phyloP scores from a whole-genome alignment of 2,888 invertebrate genomes.

The Incurvaria masculella region DNA sequence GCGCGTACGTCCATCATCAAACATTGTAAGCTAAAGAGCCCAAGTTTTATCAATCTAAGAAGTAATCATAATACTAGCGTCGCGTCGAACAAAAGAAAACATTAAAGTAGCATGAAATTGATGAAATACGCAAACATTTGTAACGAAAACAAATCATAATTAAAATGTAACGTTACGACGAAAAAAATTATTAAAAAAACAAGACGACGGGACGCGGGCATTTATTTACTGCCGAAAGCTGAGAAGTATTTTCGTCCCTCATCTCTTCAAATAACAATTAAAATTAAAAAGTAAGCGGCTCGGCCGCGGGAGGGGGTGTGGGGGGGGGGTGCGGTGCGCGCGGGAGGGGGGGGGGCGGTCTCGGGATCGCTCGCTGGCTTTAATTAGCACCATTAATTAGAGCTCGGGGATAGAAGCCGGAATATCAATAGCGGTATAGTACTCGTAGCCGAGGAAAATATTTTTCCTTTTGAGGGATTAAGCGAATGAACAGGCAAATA shows the following conservation, averaged over 20 bases:
- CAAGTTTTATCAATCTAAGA: no score
- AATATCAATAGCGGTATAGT: neutral
- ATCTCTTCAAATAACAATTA: neutral
- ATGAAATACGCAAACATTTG: neutral
- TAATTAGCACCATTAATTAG: neutral
- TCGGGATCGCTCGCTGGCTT: neutral
- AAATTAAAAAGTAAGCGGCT: neutral
- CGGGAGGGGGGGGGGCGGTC: neutral
- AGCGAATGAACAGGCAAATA: neutral
- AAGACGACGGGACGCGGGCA: neutral
- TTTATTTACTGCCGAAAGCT: neutral
- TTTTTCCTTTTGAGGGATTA: neutral
- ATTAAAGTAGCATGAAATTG: neutral
- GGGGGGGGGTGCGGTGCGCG: neutral
- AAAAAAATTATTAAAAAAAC: neutral
- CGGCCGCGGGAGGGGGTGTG: neutral
- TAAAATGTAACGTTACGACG: neutral
- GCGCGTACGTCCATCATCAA: no score
- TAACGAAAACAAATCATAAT: neutral
- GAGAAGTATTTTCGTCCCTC: neutral
- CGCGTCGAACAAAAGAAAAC: no score
- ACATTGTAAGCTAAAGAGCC: no score
- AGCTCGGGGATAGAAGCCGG: neutral
- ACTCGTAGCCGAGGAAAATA: neutral
- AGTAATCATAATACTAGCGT: no score